Evolutionary conservation across 2,113 vertebrate species (phyloP).

Genomic region (Hirundichthys speculiger): DNA sequence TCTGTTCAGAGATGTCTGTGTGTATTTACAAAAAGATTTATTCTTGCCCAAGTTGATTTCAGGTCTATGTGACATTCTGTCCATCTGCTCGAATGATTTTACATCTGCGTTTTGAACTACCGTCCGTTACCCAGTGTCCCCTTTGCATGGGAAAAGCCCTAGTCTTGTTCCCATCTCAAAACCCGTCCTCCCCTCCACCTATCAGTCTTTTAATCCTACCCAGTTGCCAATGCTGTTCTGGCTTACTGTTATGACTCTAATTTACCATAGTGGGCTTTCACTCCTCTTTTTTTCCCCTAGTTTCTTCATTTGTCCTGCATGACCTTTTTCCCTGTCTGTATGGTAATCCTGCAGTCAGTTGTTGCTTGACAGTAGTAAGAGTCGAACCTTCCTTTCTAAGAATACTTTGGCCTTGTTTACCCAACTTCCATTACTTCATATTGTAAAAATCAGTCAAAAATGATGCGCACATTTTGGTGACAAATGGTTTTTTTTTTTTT

Average conservation of each 20-base stretch:
- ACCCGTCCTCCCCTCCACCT: conserved; percentile 13
- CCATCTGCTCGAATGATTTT: conserved; percentile 20
- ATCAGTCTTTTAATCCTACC: conserved; percentile 17
- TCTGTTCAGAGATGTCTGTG: neutral
- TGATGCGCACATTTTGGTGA: no score
- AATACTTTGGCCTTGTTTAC: no score
- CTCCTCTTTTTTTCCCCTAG: conserved; percentile 24
- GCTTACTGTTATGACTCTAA: conserved; percentile 48
- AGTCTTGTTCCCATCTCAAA: conserved; percentile 46
- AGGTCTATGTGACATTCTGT: neutral
- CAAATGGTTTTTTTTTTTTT: no score
- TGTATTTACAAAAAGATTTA: neutral
- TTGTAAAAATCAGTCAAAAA: no score
- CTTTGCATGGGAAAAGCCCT: conserved; percentile 4
- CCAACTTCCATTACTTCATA: no score
- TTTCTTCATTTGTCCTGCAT: conserved; percentile 50
- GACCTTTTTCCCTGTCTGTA: conserved; percentile 18
- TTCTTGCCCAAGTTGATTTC: no score
- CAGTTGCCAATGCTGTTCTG: conserved; percentile 23
- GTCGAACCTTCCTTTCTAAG: no score
- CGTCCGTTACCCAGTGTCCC: conserved; percentile 23
- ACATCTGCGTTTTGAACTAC: conserved; percentile 19
- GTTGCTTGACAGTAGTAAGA: no score
- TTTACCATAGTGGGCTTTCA: conserved; percentile 44
- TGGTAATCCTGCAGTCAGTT: neutral